Evolutionary conservation across 2,797 vertebrate genomes (phyloP), one percentile per base, ranked within the genome.

Genomic region (Acanthurus tractus): DNA sequence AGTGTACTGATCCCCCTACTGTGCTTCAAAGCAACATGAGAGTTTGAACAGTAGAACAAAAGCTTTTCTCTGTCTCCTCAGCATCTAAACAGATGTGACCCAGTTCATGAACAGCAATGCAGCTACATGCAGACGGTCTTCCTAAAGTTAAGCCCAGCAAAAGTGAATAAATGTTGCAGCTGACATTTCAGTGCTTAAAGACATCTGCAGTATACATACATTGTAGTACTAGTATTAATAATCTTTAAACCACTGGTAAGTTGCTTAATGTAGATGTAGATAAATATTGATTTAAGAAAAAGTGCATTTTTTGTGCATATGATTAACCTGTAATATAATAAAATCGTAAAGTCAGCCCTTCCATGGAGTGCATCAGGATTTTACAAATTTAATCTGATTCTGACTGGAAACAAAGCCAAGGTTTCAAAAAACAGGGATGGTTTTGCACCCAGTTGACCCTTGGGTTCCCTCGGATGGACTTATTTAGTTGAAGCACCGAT

Each of bases 401-500:
- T 61, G 23, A 25, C 63, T 34, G n/a, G 49, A 55, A 75, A 57
- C 9, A 49, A 55, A 73, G 22, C 48, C 54, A 64, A 42, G 6
- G 13, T 58, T 64, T 74, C 1, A 25, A 44, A 66, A 63, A 11
- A 10, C 36, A 0, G 9, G 50, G 48, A 36, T 45, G 64, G 9
- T 81, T 81, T 45, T 76, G 55, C 42, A 18, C 22, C n/a, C 10
- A 2, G 59, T 18, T 15, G 44, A 49, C 53, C 29, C 11, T 6
- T 36, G 6, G 6, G 4, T 2, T 34, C 7, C 8, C 6, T 17
- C 2, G 12, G 4, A 9, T 17, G 22, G 53, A 36, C n/a, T 86
- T 72, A 95, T 92, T 85, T 94, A 76, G 58, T 85, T 0, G 93
- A 78, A 1, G 81, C 81, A 0, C 98, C 97, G 1, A 98, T 88